phyloP scores from a whole-genome alignment of 2,113 vertebrate species.

The Rattus rattus region DNA sequence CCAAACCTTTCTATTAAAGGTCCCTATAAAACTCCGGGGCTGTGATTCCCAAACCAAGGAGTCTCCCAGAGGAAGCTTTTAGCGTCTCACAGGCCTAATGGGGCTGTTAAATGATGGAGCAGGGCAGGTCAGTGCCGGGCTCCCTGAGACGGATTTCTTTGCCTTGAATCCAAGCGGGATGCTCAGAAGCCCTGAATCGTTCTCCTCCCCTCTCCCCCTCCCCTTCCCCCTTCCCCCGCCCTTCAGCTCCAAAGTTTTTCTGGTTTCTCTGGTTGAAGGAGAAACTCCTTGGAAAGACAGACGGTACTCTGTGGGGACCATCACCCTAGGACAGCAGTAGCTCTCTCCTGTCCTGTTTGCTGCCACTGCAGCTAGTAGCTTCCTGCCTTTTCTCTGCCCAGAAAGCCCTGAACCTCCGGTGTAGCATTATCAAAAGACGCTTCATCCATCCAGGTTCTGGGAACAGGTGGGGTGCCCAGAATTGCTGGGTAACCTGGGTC shows the following conservation, averaged over 20 bases:
- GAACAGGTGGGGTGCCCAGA: accelerated
- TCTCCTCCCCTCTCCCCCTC: not conserved
- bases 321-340: accelerated
- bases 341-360: not conserved
- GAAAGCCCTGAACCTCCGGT: not conserved
- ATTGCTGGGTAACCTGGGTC: not conserved
- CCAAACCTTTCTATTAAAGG: constrained; percentile 52
- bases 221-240: too few relatives aligned
- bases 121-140: accelerated
- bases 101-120: not conserved
- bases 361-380: not conserved
- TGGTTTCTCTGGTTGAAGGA: not conserved
- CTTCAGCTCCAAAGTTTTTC: not conserved
- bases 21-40: constrained; percentile 20
- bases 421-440: not conserved
- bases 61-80: constrained; percentile 31
- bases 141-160: not conserved
- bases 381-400: not conserved
- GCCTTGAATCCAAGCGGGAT: not conserved
- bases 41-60: constrained; percentile 27
- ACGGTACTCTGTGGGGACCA: not conserved
- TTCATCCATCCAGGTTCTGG: not conserved
- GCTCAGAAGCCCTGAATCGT: not conserved
- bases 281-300: not conserved
- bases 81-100: not conserved